Conservation (phyloP, 2,113 vertebrate species). For the Sylvia atricapilla region DNA sequence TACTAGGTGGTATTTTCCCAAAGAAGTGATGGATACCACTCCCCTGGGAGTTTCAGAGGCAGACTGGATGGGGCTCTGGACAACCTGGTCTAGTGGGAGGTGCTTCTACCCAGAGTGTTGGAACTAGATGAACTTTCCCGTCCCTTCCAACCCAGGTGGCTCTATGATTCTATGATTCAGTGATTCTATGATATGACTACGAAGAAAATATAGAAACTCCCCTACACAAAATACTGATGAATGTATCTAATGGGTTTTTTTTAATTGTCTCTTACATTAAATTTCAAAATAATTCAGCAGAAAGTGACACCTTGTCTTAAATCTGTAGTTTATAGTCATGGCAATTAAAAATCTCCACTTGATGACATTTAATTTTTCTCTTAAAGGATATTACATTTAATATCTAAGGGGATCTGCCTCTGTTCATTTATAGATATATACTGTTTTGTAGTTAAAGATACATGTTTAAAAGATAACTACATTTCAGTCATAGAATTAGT, state of each 20-base stretch:
- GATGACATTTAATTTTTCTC: neutral
- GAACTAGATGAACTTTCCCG: neutral
- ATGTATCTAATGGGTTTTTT: neutral
- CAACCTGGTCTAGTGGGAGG: neutral
- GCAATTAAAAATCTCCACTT: neutral
- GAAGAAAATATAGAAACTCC: accelerated
- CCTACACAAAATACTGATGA: neutral
- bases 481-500: neutral
- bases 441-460: neutral
- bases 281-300: neutral
- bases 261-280: neutral
- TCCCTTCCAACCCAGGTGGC: neutral
- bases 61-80: too few species aligned
- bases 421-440: neutral
- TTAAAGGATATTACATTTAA: neutral
- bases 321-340: neutral
- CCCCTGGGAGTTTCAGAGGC: neutral
- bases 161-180: neutral
- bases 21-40: neutral
- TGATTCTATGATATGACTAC: neutral
- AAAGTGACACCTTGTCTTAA: neutral
- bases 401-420: neutral
- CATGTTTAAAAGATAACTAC: neutral
- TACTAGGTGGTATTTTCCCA: neutral
- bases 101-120: neutral